Percentiles rank a stretch among this genome's conserved stretches.
Conservation (phyloP, 2,888 invertebrate species). For the Bombyx huttoni region DNA sequence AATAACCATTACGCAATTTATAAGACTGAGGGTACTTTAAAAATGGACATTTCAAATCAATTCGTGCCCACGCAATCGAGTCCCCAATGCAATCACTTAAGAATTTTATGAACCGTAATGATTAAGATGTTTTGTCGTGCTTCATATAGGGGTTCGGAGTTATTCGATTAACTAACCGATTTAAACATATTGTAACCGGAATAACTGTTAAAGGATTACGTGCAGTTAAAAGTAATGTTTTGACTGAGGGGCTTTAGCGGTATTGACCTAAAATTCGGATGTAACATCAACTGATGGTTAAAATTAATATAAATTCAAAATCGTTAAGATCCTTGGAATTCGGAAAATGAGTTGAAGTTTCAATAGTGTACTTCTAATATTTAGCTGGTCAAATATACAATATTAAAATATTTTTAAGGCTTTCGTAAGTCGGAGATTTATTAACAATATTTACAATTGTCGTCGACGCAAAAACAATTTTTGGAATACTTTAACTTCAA, state of each 20-base stretch:
- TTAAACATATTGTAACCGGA: conserved; percentile 63
- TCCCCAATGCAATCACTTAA: conserved; percentile 67
- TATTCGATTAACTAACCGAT: conserved; percentile 27
- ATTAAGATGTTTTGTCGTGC: conserved; percentile 67
- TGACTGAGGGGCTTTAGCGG: neutral
- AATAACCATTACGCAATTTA: conserved; percentile 21
- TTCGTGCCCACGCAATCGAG: conserved; percentile 52
- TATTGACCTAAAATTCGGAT: too few relatives aligned
- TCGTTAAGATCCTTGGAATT: neutral
- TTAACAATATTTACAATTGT: too few relatives aligned
- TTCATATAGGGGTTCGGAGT: conserved; percentile 33
- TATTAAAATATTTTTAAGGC: too few relatives aligned
- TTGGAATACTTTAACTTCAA: too few relatives aligned
- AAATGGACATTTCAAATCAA: conserved; percentile 62
- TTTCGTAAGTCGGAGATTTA: too few relatives aligned
- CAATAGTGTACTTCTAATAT: too few relatives aligned
- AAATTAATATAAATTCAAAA: neutral
- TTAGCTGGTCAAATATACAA: too few relatives aligned
- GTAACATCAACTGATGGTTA: neutral
- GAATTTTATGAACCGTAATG: conserved; percentile 69
- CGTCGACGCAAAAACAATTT: too few relatives aligned
- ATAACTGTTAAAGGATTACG: conserved; percentile 62
- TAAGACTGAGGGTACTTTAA: conserved; percentile 40
- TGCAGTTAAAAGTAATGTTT: conserved; percentile 1
- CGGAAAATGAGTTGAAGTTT: too few relatives aligned